These are phyloP conservation scores for Amniataba percoides DNA, from an alignment of 2,797 vertebrate species.

Conservation along the genomic window DNA sequence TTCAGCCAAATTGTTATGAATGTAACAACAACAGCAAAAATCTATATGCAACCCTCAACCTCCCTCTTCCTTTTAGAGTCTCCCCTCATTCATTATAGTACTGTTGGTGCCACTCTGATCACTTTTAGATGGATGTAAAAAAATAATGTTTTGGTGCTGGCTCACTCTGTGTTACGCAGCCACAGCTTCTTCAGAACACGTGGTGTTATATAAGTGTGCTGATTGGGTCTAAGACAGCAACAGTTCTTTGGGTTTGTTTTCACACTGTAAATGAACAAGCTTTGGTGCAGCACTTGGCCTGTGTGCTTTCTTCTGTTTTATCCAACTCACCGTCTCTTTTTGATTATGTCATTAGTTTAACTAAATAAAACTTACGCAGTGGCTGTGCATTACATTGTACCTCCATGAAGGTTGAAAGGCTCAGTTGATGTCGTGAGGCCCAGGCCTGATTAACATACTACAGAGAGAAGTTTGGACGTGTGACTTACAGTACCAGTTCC, in stretches of 20 bases:
- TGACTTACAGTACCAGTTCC: too few relatives aligned
- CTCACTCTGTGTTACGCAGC: neutral
- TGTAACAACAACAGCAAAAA: neutral
- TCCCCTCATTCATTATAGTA: neutral
- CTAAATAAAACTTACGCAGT: neutral
- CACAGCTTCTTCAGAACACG: neutral
- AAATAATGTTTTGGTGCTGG: conserved; percentile 1
- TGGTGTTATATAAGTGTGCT: neutral
- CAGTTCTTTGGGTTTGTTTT: neutral
- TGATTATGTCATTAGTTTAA: neutral
- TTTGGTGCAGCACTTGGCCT: neutral
- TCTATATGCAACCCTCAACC: neutral
- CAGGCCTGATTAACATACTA: too few relatives aligned
- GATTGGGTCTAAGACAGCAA: neutral
- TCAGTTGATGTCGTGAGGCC: too few relatives aligned
- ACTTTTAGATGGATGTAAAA: neutral
- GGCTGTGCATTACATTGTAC: too few relatives aligned
- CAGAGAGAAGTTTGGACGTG: too few relatives aligned
- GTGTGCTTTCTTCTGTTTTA: neutral
- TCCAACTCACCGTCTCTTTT: neutral
- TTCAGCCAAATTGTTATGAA: neutral
- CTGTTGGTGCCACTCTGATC: neutral
- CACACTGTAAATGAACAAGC: neutral
- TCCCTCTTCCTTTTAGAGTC: neutral
- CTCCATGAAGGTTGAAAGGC: neutral